Percentiles rank a stretch among this genome's conserved stretches.
Evolutionary conservation across 2,113 vertebrate genomes (phyloP).

Genomic region (Cheilinus undulatus): DNA sequence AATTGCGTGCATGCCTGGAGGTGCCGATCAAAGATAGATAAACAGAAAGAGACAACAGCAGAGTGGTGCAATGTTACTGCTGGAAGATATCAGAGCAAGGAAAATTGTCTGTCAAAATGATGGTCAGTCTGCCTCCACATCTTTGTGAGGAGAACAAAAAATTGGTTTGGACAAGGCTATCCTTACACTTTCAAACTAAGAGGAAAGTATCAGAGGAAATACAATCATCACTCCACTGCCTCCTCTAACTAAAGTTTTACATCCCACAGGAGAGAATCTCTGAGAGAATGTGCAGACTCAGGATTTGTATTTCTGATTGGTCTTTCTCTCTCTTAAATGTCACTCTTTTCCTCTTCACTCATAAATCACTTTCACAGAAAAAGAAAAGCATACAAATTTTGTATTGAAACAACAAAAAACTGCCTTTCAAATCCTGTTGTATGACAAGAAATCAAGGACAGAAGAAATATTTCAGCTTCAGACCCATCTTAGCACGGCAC

Average conservation of each 20-base stretch:
- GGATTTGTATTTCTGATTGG: background rate
- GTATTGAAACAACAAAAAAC: background rate
- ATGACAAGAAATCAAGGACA: background rate
- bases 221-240: too few relatives aligned
- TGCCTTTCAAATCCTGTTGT: background rate
- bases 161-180: too few relatives aligned
- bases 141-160: too few relatives aligned
- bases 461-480: background rate
- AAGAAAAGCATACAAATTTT: background rate
- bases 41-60: background rate
- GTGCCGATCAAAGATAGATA: background rate
- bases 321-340: background rate
- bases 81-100: too few relatives aligned
- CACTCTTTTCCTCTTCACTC: background rate
- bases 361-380: background rate
- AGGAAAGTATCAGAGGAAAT: too few relatives aligned
- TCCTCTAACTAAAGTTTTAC: background rate
- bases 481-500: background rate
- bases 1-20: background rate
- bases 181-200: too few relatives aligned
- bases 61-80: background rate
- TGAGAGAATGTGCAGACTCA: background rate
- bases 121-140: too few relatives aligned
- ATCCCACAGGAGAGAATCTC: background rate
- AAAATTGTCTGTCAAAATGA: too few relatives aligned